Evolutionary conservation across 2,888 invertebrate species (phyloP), one percentile per base, ranked within the genome.

Genomic region (Aspidapion aeneum): DNA sequence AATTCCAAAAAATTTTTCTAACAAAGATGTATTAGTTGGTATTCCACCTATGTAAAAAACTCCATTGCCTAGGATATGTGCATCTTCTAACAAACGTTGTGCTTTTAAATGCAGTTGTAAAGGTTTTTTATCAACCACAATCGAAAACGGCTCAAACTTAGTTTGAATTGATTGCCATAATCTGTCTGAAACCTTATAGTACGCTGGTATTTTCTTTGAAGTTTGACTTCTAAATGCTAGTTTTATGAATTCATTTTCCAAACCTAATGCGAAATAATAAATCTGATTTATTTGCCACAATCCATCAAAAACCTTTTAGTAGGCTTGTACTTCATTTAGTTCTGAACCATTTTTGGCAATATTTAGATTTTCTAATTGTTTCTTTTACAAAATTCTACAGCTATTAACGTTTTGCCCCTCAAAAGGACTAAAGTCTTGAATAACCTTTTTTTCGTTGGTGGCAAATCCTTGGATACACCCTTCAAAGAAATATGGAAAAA

Each of bases 241-340:
- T 75, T 87, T 89, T 9, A 90, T 75, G 63, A 86, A 85, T 1
- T 90, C 90, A 66, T 84, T 85, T 75, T 90, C 88, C 20, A 90
- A 77, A 1, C 90, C 91, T 22, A 90, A 75, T 0, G 90, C 90
- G 54, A 90, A 74, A 77, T 86, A 89, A 74, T 86, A n/a, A n/a
- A n/a, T n/a, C n/a, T n/a, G n/a, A n/a, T n/a, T n/a, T n/a, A n/a
- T n/a, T n/a, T n/a, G n/a, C n/a, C n/a, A n/a, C n/a, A n/a, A n/a
- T n/a, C n/a, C n/a, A n/a, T n/a, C n/a, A n/a, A n/a, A n/a, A n/a
- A n/a, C n/a, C n/a, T n/a, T n/a, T n/a, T n/a, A n/a, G n/a, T n/a
- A n/a, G n/a, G n/a, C n/a, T n/a, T n/a, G n/a, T n/a, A n/a, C n/a
- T n/a, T n/a, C n/a, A n/a, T n/a, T n/a, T n/a, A n/a, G n/a, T n/a